Evolutionary conservation across 2,797 vertebrate genomes (phyloP), one percentile per base, ranked within the genome.

Genomic region (Pseudotriccus pelzelni): DNA sequence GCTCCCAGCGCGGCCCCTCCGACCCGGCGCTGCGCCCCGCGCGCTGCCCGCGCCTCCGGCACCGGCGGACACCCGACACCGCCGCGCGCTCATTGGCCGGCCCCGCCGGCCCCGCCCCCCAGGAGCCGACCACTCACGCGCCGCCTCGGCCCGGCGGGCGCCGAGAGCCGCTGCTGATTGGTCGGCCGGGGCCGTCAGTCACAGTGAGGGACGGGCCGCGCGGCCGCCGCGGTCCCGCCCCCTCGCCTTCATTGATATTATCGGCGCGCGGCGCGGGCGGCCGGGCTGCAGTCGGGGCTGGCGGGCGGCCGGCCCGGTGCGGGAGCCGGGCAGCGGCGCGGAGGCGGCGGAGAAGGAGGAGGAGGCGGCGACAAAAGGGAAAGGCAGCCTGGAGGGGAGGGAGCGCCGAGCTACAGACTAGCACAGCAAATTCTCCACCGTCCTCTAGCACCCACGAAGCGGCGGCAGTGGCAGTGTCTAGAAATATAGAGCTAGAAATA

Each of bases 241-340:
- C 97, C 82, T 81, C 55, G 25, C 76, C 96, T 98, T 98, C 96
- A 98, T 98, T 97, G 98, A 98, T 98, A 98, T 98, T 98, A 99
- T 98, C 98, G 98, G 98, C 98, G 98, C 97, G 98, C 97, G 97
- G 97, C 96, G 96, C 98, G 95, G 97, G 97, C 96, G 96, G 95
- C 93, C 55, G 93, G 94, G 96, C 95, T 98, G 98, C 98, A 98
- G 98, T 98, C 97, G 96, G 97, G 97, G 97, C 96, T 98, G 95
- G 97, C 98, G 98, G 95, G 97, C 98, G 97, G 98, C 97, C 96
- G 98, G 97, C 94, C 97, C 96, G 95, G 98, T 98, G 98, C 98
- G 97, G 97, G 98, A 98, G 98, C 94, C 3, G 73, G 43, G 47
- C 4, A 67, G 84, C 23, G 36, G 64, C 60, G 60, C 25, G 68